phyloP scores from a whole-genome alignment of 1,140 invertebrate genomes.

The Ooceraea biroi region DNA sequence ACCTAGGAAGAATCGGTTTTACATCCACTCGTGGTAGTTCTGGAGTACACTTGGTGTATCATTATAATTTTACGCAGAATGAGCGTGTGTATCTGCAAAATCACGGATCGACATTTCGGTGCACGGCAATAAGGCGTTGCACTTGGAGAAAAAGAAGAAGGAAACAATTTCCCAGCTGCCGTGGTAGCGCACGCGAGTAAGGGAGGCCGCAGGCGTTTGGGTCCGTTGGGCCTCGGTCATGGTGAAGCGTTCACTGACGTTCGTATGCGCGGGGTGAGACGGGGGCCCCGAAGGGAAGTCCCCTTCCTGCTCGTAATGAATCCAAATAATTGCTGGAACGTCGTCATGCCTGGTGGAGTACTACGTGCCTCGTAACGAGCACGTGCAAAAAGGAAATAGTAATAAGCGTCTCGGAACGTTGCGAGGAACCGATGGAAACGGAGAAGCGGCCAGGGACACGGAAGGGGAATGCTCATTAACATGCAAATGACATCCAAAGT shows the following conservation, averaged over 20 bases:
- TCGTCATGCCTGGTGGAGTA: conserved; percentile 76
- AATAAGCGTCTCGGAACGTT: conserved; percentile 44
- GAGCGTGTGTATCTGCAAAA: background rate
- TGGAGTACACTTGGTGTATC: background rate
- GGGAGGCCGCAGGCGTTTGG: conserved; percentile 68
- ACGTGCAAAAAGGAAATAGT: conserved; percentile 67
- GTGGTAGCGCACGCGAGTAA: conserved; percentile 24
- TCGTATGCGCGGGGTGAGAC: conserved; percentile 40
- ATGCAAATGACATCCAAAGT: conserved; percentile 27
- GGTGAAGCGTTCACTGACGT: conserved; percentile 49
- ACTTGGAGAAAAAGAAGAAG: background rate
- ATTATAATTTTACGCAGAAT: background rate
- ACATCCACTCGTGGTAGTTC: background rate
- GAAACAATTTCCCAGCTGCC: conserved; percentile 28
- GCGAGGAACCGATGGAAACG: conserved; percentile 27
- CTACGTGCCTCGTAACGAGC: conserved; percentile 71
- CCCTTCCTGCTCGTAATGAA: conserved; percentile 83
- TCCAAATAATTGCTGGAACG: conserved; percentile 83
- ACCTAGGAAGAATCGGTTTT: background rate
- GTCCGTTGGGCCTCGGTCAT: conserved; percentile 71
- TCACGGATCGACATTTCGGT: background rate
- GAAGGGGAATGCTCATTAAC: conserved; percentile 9
- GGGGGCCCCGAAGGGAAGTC: conserved; percentile 77
- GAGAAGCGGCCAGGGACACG: background rate
- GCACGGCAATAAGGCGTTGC: background rate